Conservation (phyloP, 2,888 invertebrate genomes). For the Lithophane semibrunnea region DNA sequence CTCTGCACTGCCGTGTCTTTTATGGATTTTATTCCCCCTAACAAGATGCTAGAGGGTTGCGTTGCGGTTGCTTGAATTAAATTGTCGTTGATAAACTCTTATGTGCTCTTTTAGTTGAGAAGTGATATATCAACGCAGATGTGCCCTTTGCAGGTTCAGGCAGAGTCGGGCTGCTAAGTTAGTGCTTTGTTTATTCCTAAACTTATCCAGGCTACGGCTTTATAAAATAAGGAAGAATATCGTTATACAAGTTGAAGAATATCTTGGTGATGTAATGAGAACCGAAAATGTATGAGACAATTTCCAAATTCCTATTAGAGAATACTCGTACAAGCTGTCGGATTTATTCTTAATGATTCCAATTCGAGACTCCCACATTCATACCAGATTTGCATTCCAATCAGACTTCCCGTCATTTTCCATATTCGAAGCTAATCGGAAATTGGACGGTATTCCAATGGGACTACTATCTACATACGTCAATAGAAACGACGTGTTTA, state of each 20-base stretch:
- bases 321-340: slow-evolving; percentile 31
- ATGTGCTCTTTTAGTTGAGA: slow-evolving; percentile 78
- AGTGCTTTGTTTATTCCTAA: neutral
- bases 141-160: neutral
- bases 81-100: slow-evolving; percentile 88
- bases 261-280: neutral
- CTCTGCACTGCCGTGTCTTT: slow-evolving; percentile 85
- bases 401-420: slow-evolving; percentile 38
- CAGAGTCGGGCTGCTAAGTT: neutral
- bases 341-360: slow-evolving; percentile 51
- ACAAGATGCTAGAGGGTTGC: slow-evolving; percentile 86
- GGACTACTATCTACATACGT: slow-evolving; percentile 61
- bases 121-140: slow-evolving; percentile 46
- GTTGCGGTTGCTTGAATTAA: slow-evolving; percentile 87
- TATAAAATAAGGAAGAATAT: neutral
- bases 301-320: slow-evolving; percentile 21
- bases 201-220: neutral
- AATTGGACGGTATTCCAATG: slow-evolving; percentile 53
- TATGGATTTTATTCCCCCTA: slow-evolving; percentile 89
- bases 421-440: slow-evolving; percentile 43
- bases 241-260: neutral
- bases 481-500: slow-evolving; percentile 83
- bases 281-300: neutral
- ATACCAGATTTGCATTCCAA: slow-evolving; percentile 54
- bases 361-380: slow-evolving; percentile 41